Conservation (phyloP, 2,797 vertebrate genomes). For the Hydrocynus forskahlii region DNA sequence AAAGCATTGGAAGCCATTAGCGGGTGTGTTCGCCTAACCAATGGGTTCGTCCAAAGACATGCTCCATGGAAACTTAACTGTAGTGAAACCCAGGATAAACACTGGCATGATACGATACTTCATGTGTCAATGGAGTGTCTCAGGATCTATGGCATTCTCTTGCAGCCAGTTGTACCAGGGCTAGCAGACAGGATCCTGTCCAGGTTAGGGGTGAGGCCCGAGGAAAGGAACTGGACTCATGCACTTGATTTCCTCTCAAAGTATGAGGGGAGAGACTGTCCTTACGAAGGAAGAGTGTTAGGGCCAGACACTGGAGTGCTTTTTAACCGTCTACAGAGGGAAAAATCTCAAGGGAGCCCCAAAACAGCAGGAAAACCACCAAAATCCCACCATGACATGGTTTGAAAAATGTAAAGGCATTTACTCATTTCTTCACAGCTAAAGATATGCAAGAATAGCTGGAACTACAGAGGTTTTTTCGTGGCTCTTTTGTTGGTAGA, state of each 20-base stretch:
- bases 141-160: constrained; percentile 86
- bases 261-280: constrained; percentile 73
- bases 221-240: constrained; percentile 76
- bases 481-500: too few relatives aligned
- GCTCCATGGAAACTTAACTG: constrained; percentile 87
- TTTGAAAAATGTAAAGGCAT: too few relatives aligned
- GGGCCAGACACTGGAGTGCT: constrained; percentile 85
- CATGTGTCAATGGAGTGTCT: constrained; percentile 89
- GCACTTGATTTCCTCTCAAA: constrained; percentile 79
- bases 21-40: constrained; percentile 85
- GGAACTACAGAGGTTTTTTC: neutral
- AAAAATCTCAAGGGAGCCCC: constrained; percentile 49
- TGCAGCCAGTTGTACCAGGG: constrained; percentile 88
- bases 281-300: constrained; percentile 85
- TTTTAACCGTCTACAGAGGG: constrained; percentile 81
- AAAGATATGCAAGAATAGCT: neutral
- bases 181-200: constrained; percentile 83
- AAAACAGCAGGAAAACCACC: constrained; percentile 42
- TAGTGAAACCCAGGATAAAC: constrained; percentile 68
- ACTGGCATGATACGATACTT: constrained; percentile 87
- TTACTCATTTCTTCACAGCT: neutral
- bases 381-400: neutral
- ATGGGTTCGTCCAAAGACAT: constrained; percentile 91
- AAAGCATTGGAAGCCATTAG: constrained; percentile 89
- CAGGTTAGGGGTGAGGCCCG: constrained; percentile 79